Evolutionary conservation across 2,797 vertebrate species (phyloP).

Genomic region (Danio aesculapii): DNA sequence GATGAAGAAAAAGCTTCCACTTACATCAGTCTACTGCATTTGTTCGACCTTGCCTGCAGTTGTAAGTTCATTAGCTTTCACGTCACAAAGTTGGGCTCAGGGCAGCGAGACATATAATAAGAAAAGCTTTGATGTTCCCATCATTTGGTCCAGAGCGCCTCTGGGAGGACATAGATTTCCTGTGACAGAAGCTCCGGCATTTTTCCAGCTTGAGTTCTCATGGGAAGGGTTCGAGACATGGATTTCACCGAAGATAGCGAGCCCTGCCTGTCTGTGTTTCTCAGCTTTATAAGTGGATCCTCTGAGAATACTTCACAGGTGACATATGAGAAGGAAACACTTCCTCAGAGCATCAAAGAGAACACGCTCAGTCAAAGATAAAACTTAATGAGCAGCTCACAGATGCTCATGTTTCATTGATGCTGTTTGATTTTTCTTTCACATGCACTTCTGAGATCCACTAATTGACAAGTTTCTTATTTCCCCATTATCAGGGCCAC

Average conservation of each 20-base stretch:
- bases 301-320: slow-evolving; percentile 41
- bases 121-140: slow-evolving; percentile 23
- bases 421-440: neutral
- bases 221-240: slow-evolving; percentile 23
- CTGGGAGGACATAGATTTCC: slow-evolving; percentile 40
- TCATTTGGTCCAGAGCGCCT: slow-evolving; percentile 33
- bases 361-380: slow-evolving; percentile 33
- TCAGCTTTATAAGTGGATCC: slow-evolving; percentile 27
- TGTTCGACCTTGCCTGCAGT: neutral
- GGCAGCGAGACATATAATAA: slow-evolving; percentile 53
- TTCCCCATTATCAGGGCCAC: neutral
- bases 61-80: slow-evolving; percentile 44
- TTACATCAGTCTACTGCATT: neutral
- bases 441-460: neutral
- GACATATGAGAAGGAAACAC: neutral
- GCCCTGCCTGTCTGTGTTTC: neutral
- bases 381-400: slow-evolving; percentile 27
- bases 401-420: slow-evolving; percentile 4
- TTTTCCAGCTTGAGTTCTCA: slow-evolving; percentile 42
- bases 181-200: slow-evolving; percentile 39
- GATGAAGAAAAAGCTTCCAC: neutral
- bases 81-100: slow-evolving; percentile 32
- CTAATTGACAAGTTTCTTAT: neutral
- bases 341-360: slow-evolving; percentile 42
- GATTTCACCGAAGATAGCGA: slow-evolving; percentile 18